Evolutionary conservation across 2,113 vertebrate genomes (phyloP).

Genomic region (Xiphophorus maculatus): DNA sequence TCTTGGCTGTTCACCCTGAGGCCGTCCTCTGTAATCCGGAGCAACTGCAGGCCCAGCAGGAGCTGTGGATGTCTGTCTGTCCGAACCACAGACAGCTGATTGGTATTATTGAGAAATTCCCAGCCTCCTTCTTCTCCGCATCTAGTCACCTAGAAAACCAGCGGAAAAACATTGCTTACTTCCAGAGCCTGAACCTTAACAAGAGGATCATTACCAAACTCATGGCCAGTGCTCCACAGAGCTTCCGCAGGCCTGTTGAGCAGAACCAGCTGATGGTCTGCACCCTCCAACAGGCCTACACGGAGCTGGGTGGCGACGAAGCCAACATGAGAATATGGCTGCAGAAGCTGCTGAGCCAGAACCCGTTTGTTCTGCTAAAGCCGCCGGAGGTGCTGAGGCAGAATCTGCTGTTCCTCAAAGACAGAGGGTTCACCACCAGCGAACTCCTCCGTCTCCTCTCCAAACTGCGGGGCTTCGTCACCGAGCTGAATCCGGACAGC

Average conservation of each 20-base stretch:
- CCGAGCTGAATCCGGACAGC: constrained; percentile 82
- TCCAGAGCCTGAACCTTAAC: constrained; percentile 87
- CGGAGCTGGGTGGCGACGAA: constrained; percentile 84
- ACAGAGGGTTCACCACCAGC: constrained; percentile 80
- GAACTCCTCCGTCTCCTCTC: constrained; percentile 89
- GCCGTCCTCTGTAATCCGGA: constrained; percentile 85
- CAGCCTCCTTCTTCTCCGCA: constrained; percentile 89
- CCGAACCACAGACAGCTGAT: constrained; percentile 83
- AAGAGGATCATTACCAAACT: constrained; percentile 89
- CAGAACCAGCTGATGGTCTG: constrained; percentile 82
- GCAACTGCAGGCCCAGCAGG: constrained; percentile 80
- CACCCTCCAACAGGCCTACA: constrained; percentile 83
- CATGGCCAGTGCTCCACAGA: constrained; percentile 86
- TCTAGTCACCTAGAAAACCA: constrained; percentile 80
- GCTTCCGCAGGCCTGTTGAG: constrained; percentile 85
- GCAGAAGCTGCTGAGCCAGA: constrained; percentile 91
- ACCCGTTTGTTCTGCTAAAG: constrained; percentile 90
- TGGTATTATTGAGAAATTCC: constrained; percentile 89
- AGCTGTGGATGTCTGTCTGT: constrained; percentile 89
- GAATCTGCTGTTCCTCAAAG: constrained; percentile 85
- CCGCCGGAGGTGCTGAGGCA: constrained; percentile 76
- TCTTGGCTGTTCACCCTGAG: constrained; percentile 87
- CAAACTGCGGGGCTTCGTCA: constrained; percentile 90
- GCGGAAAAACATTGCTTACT: constrained; percentile 86
- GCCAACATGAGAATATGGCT: constrained; percentile 90